Evolutionary conservation across 2,888 invertebrate genomes (phyloP).

Genomic region (Melieria crassipennis): DNA sequence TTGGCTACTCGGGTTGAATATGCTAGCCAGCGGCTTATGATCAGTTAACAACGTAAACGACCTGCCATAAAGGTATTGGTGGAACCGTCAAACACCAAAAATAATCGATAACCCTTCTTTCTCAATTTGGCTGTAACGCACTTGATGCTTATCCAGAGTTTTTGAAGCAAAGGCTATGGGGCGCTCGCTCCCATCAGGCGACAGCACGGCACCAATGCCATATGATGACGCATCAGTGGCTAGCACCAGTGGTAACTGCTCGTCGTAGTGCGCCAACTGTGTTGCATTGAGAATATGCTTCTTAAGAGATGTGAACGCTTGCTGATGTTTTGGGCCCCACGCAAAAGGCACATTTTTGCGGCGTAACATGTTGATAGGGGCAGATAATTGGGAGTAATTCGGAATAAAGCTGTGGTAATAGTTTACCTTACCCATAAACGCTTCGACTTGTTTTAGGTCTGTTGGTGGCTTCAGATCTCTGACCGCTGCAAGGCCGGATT

Average conservation of each 20-base stretch:
- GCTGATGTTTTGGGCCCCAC: slow-evolving; percentile 43
- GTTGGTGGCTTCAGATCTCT: slow-evolving; percentile 11
- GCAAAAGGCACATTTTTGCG: slow-evolving; percentile 41
- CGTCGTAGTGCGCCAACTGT: slow-evolving; percentile 31
- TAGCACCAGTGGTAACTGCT: slow-evolving; percentile 21
- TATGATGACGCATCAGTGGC: slow-evolving; percentile 26
- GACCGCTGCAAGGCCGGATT: slow-evolving; percentile 50
- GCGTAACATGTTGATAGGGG: slow-evolving; percentile 47
- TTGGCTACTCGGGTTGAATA: slow-evolving; percentile 23
- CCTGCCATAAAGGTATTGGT: slow-evolving; percentile 22
- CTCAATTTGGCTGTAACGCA: slow-evolving; percentile 29
- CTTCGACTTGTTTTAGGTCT: slow-evolving; percentile 37
- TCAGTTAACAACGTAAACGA: slow-evolving; percentile 19
- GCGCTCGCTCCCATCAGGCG: slow-evolving; percentile 15
- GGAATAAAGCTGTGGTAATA: slow-evolving; percentile 48
- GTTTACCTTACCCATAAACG: slow-evolving; percentile 53
- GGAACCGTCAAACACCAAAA: slow-evolving; percentile 23
- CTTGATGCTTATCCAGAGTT: slow-evolving; percentile 24
- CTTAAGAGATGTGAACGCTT: slow-evolving; percentile 46
- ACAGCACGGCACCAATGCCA: slow-evolving; percentile 27
- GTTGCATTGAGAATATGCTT: slow-evolving; percentile 37
- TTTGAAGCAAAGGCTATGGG: slow-evolving; percentile 25
- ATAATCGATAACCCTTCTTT: slow-evolving; percentile 28
- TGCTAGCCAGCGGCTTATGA: slow-evolving; percentile 23
- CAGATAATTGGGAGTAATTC: slow-evolving; percentile 41